phyloP scores from a whole-genome alignment of 2,797 vertebrate genomes.

The Sciaenops ocellatus region DNA sequence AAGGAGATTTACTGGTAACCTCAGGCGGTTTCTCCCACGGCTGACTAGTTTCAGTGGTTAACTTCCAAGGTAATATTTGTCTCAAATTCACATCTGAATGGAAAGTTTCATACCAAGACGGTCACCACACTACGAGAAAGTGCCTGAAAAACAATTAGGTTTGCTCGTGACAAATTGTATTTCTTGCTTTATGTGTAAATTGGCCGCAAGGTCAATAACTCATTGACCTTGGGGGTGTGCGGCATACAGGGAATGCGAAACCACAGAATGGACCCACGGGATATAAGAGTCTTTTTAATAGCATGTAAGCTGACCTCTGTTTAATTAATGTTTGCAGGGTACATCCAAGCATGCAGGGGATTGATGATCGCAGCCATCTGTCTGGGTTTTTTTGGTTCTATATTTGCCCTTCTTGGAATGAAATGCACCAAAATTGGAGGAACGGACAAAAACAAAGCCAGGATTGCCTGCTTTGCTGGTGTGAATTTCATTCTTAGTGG shows the following conservation, averaged over 20 bases:
- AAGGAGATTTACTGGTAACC: slow-evolving; percentile 86
- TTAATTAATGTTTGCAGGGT: slow-evolving; percentile 84
- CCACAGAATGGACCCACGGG: neutral
- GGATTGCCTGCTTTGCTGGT: slow-evolving; percentile 91
- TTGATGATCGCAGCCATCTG: slow-evolving; percentile 94
- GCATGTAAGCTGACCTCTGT: slow-evolving; percentile 6
- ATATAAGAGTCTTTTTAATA: neutral
- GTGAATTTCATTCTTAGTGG: slow-evolving; percentile 93
- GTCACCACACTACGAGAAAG: neutral
- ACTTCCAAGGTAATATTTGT: slow-evolving; percentile 86
- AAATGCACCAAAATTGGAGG: slow-evolving; percentile 98
- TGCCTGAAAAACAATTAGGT: slow-evolving; percentile 42
- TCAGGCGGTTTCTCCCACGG: slow-evolving; percentile 86
- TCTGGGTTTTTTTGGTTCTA: slow-evolving; percentile 92
- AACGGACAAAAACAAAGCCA: slow-evolving; percentile 91
- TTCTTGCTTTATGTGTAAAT: slow-evolving; percentile 58
- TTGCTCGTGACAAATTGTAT: slow-evolving; percentile 62
- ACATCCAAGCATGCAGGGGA: slow-evolving; percentile 95
- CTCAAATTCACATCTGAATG: slow-evolving; percentile 79
- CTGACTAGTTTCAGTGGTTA: slow-evolving; percentile 88
- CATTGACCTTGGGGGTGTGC: slow-evolving; percentile 39
- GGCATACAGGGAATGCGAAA: neutral
- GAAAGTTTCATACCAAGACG: slow-evolving; percentile 33
- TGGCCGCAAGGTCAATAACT: slow-evolving; percentile 47
- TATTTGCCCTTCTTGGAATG: slow-evolving; percentile 94